Conservation (phyloP, 2,888 invertebrate genomes). For the Hipparchia semele region DNA sequence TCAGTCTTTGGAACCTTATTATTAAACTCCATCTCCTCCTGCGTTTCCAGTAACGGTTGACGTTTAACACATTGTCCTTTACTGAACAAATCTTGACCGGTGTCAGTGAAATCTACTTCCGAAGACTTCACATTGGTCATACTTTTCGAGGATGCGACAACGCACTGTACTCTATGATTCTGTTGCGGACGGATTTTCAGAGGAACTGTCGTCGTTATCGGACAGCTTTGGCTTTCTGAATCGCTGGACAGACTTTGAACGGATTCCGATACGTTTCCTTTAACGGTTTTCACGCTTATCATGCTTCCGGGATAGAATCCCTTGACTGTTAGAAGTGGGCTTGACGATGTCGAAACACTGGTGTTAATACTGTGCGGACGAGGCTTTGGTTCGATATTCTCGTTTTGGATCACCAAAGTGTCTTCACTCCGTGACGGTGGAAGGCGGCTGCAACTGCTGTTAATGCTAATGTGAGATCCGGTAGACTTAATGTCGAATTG, state of each 20-base stretch:
- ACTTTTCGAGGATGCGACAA: conserved; percentile 83
- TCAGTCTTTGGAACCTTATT: conserved; percentile 81
- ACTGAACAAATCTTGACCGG: conserved; percentile 64
- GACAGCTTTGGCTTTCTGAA: conserved; percentile 83
- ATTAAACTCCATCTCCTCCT: conserved; percentile 73
- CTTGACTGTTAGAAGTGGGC: conserved; percentile 86
- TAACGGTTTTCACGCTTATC: conserved; percentile 84
- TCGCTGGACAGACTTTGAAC: conserved; percentile 86
- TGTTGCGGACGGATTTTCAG: conserved; percentile 80
- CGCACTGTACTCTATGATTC: conserved; percentile 63
- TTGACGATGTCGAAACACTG: conserved; percentile 86
- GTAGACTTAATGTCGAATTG: conserved; percentile 73
- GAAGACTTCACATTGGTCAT: conserved; percentile 85
- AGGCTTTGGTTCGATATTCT: conserved; percentile 72
- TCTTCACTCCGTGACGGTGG: conserved; percentile 93
- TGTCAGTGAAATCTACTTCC: conserved; percentile 72
- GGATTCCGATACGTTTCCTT: conserved; percentile 85
- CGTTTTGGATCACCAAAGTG: conserved; percentile 82
- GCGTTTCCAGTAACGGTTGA: conserved; percentile 74
- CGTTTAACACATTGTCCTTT: conserved; percentile 72
- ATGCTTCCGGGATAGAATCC: conserved; percentile 85
- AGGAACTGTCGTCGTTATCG: conserved; percentile 76
- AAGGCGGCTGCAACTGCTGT: conserved; percentile 76
- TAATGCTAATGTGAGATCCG: conserved; percentile 69
- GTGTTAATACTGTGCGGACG: conserved; percentile 83